Evolutionary conservation across 2,888 invertebrate species (phyloP), one percentile per base, ranked within the genome.

Genomic region (Microctonus aethiopoides): DNA sequence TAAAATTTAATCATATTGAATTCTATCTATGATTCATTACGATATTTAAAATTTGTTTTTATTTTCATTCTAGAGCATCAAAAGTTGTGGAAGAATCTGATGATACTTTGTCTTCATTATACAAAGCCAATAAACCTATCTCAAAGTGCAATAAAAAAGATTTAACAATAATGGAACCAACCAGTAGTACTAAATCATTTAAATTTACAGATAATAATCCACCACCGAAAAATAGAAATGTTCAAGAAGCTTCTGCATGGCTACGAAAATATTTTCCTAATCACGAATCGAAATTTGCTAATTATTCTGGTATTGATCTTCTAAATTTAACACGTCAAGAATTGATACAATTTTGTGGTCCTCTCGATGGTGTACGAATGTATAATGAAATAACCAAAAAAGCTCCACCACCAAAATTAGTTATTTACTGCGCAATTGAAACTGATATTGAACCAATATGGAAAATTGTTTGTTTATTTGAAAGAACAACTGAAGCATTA

Each of bases 341-440:
- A 87, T 89, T 98, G 51, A 95, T 97, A 69, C 95, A 97, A 88
- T 96, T 98, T 70, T 97, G 97, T 86, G 97, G 97, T 0, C 89
- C 97, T 72, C 94, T 96, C 41, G 97, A 98, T 86, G 98, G 98
- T 4, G 97, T 98, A 70, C 91, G 98, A 76, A 90, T 98, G 72
- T 96, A 92, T 88, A 98, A 98, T 87, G 94, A 95, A 36, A 88
- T 98, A 59, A 95, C 95, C 81, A 91, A 93, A 78, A 95, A 94
- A 83, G 87, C 90, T 13, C 90, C 92, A 77, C 89, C 92, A 65
- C 96, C 96, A 0, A 92, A 94, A 11, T 89, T 95, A 70, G 96
- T 95, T 0, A 89, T 97, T 65, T 97, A 95, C 87, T 92, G 96
- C 71, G 93, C 94, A 77, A 87, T 91, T 75, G 92, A 93, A 80